These are phyloP conservation scores for Sceloporus undulatus DNA, from an alignment of 2,113 vertebrate species.

Conservation along the genomic window DNA sequence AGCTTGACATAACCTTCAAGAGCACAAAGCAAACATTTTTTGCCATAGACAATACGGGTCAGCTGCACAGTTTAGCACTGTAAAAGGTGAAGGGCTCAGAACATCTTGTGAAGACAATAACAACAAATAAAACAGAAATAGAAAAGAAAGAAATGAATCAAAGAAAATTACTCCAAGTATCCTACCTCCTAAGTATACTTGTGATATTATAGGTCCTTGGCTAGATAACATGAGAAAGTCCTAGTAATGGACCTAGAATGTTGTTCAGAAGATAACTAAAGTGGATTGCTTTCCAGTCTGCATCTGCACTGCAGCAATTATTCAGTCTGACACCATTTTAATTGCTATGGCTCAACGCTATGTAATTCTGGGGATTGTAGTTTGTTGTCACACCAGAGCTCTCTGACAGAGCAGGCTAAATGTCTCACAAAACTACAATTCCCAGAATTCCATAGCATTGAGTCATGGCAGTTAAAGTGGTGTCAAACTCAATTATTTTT, in stretches of 20 bases:
- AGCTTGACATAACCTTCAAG: conserved; percentile 17
- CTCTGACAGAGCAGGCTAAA: too few relatives aligned
- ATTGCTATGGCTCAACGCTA: too few relatives aligned
- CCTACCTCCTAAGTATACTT: conserved; percentile 2
- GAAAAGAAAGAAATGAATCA: conserved; percentile 12
- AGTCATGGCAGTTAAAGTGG: too few relatives aligned
- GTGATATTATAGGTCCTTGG: neutral
- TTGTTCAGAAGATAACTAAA: conserved; percentile 40
- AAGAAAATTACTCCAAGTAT: conserved; percentile 15
- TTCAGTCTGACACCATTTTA: too few relatives aligned
- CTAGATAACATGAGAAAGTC: neutral
- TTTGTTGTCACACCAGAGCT: too few relatives aligned
- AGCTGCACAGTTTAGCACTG: conserved; percentile 22
- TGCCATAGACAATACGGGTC: conserved; percentile 6
- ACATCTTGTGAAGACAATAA: neutral
- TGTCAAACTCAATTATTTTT: too few relatives aligned
- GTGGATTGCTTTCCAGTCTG: conserved; percentile 22
- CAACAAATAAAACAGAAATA: neutral
- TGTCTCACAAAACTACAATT: too few relatives aligned
- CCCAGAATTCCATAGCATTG: too few relatives aligned
- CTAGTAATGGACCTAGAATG: conserved; percentile 27
- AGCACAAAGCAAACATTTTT: conserved; percentile 14
- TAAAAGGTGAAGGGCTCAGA: conserved; percentile 16
- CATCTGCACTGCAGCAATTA: too few relatives aligned
- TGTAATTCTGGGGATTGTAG: too few relatives aligned